These are phyloP conservation scores for Gymnobelideus leadbeateri DNA, from an alignment of 2,113 vertebrate genomes.

Conservation along the genomic window DNA sequence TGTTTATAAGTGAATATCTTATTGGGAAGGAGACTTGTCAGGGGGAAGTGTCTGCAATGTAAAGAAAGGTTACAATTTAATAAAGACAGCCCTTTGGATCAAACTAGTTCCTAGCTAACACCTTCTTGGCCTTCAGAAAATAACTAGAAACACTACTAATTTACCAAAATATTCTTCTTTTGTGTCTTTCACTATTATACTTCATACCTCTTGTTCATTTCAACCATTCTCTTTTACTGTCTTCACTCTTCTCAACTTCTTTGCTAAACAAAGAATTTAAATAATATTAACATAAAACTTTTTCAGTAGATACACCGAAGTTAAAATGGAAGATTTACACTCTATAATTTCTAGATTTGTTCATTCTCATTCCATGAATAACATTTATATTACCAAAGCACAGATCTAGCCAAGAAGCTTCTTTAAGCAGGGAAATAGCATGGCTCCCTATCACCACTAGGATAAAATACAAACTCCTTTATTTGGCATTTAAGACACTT, in stretches of 20 bases:
- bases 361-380: neutral
- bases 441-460: neutral
- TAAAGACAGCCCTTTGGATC: neutral
- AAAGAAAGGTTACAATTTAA: too few species aligned
- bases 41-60: neutral
- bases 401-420: neutral
- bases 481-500: neutral
- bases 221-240: neutral
- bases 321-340: neutral
- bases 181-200: neutral
- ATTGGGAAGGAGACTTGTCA: neutral
- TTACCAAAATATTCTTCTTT: neutral
- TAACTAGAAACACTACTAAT: neutral
- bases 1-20: neutral
- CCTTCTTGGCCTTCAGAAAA: neutral
- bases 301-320: neutral
- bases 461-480: neutral
- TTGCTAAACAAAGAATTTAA: neutral
- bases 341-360: neutral
- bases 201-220: neutral
- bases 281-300: neutral
- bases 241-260: neutral
- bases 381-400: neutral
- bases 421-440: neutral
- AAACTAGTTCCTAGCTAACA: neutral